phyloP scores from a whole-genome alignment of 1,140 invertebrate genomes.

The Latrodectus geometricus region DNA sequence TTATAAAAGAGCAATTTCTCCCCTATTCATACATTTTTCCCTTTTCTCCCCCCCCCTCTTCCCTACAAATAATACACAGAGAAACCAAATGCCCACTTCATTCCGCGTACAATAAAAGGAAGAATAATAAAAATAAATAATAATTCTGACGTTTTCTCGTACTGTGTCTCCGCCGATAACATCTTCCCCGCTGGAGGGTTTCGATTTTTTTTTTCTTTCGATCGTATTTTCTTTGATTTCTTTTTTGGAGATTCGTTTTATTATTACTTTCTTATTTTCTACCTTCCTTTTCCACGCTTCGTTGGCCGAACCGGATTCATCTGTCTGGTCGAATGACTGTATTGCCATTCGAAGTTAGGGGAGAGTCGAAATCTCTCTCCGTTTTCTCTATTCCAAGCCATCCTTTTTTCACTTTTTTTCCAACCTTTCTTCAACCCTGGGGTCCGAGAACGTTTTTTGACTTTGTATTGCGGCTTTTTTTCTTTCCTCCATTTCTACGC shows the following conservation, averaged over 20 bases:
- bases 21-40: neutral
- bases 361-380: neutral
- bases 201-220: neutral
- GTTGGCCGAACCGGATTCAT: slow-evolving; percentile 55
- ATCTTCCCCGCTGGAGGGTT: slow-evolving; percentile 46
- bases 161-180: slow-evolving; percentile 51
- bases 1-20: too few relatives aligned
- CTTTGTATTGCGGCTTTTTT: neutral
- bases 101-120: neutral
- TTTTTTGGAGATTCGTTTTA: slow-evolving; percentile 5
- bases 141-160: slow-evolving; percentile 16
- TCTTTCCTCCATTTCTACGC: neutral
- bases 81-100: neutral
- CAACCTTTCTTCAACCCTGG: neutral
- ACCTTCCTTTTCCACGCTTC: slow-evolving; percentile 33
- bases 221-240: neutral
- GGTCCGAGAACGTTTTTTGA: too few relatives aligned
- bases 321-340: slow-evolving; percentile 58
- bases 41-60: neutral
- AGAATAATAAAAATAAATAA: neutral
- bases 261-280: neutral
- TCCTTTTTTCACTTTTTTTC: neutral
- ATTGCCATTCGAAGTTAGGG: slow-evolving; percentile 4
- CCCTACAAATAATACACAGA: neutral
- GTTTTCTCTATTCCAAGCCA: neutral